A percentile compares a stretch with the other conserved stretches of the same genome.
Evolutionary conservation across 2,888 invertebrate genomes (phyloP).

Genomic region (Ennomos fuscantarius): DNA sequence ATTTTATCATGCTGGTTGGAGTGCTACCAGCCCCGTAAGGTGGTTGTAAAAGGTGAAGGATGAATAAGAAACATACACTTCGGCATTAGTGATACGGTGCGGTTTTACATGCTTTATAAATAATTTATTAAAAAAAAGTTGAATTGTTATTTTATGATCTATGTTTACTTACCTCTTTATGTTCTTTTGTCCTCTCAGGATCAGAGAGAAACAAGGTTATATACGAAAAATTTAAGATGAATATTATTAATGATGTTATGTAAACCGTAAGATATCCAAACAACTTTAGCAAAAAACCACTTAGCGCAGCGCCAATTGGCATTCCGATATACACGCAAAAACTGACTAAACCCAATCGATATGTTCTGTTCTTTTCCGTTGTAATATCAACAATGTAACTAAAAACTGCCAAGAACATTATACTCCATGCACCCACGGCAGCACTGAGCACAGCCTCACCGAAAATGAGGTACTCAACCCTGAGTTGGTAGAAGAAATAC

Average conservation of each 20-base stretch:
- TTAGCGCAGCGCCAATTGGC: slow-evolving; percentile 38
- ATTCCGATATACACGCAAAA: slow-evolving; percentile 38
- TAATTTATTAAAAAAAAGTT: too few species aligned
- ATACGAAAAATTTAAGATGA: slow-evolving; percentile 11
- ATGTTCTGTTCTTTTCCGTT: slow-evolving; percentile 67
- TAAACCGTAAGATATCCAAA: slow-evolving; percentile 51
- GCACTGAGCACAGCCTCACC: slow-evolving; percentile 56
- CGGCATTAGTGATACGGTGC: too few species aligned
- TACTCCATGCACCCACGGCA: slow-evolving; percentile 48
- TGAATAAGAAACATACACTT: too few species aligned
- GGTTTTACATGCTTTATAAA: too few species aligned
- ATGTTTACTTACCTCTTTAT: slow-evolving; percentile 16
- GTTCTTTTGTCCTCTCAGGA: slow-evolving; percentile 84
- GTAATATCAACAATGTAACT: slow-evolving; percentile 78
- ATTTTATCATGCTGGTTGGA: too few species aligned
- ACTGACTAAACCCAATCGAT: slow-evolving; percentile 68
- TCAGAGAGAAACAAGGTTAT: slow-evolving; percentile 19
- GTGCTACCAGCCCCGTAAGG: too few species aligned
- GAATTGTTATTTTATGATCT: too few species aligned
- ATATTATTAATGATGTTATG: slow-evolving; percentile 8
- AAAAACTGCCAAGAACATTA: slow-evolving; percentile 62
- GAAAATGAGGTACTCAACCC: slow-evolving; percentile 58
- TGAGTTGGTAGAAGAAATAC: slow-evolving; percentile 62
- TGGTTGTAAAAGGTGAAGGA: too few species aligned
- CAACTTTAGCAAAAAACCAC: slow-evolving; percentile 34